These are phyloP conservation scores for Spinus pinus DNA, from an alignment of 2,797 vertebrate species.

Conservation along the genomic window DNA sequence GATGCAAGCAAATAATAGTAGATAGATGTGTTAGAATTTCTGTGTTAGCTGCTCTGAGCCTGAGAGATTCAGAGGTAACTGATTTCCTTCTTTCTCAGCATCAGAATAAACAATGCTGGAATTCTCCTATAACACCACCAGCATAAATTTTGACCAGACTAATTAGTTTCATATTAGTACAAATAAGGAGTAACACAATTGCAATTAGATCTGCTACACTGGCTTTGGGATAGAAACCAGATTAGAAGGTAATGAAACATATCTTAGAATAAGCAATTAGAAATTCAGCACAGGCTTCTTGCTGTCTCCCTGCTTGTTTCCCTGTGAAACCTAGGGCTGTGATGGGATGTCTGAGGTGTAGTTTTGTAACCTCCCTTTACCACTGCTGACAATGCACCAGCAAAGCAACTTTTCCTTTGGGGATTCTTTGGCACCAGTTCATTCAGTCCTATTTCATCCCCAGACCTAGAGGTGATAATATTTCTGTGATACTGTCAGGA, in stretches of 20 bases:
- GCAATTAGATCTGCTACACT: neutral
- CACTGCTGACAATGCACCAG: neutral
- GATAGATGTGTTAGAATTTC: neutral
- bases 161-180: neutral
- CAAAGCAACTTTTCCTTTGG: neutral
- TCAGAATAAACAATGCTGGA: neutral
- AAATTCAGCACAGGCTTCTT: neutral
- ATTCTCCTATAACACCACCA: neutral
- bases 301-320: neutral
- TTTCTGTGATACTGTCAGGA: neutral
- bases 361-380: neutral
- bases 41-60: neutral
- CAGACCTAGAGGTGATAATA: neutral
- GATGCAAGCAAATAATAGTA: neutral
- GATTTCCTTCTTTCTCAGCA: neutral
- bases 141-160: neutral
- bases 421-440: neutral
- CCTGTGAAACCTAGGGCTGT: neutral
- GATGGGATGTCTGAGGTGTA: neutral
- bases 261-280: neutral
- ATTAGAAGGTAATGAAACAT: neutral
- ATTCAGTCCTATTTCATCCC: neutral
- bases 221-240: neutral
- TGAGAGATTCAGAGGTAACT: neutral
- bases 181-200: neutral